phyloP scores from a whole-genome alignment of 2,113 vertebrate species.

The Sitta europaea region DNA sequence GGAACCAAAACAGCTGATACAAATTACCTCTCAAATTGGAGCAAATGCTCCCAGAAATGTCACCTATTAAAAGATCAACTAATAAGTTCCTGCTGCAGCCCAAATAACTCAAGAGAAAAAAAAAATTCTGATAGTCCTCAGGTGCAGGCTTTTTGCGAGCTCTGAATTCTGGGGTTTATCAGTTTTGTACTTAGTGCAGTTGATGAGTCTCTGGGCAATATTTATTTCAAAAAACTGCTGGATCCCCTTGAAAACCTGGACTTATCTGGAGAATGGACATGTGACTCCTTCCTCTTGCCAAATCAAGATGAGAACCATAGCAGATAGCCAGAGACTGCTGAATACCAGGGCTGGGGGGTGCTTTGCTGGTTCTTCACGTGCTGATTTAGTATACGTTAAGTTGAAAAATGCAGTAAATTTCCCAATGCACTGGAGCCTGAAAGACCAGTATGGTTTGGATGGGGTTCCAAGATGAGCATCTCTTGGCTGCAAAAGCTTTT shows the following conservation, averaged over 20 bases:
- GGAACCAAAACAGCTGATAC: conserved; percentile 37
- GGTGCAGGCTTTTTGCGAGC: neutral
- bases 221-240: neutral
- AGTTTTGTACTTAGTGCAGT: neutral
- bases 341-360: neutral
- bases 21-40: conserved; percentile 54
- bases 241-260: neutral
- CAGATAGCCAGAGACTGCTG: neutral
- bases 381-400: neutral
- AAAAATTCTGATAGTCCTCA: neutral
- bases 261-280: neutral
- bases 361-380: neutral
- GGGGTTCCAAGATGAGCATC: neutral
- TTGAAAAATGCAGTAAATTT: neutral
- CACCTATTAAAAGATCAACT: conserved; percentile 58
- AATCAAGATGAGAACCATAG: neutral
- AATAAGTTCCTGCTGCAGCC: conserved; percentile 50
- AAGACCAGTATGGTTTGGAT: neutral
- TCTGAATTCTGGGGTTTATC: neutral
- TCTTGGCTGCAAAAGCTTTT: neutral
- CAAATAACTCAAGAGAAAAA: neutral
- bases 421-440: neutral
- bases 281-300: neutral
- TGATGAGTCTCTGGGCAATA: neutral
- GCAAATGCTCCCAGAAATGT: conserved; percentile 51